Base-by-base conservation (phyloP, 1,140 invertebrate genomes). In the Rhopalosiphum padi region DNA sequence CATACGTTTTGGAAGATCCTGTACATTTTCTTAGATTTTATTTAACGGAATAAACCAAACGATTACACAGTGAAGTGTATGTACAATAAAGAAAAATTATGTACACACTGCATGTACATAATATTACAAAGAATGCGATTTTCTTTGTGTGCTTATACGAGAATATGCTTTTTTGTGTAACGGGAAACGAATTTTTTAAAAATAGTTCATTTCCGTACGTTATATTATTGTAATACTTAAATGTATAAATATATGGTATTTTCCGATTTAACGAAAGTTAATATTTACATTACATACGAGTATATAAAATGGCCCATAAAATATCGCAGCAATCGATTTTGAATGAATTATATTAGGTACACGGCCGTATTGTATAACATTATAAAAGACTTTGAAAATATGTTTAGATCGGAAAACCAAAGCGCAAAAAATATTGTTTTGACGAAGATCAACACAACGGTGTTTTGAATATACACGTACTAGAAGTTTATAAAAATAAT, bases 61-160 rank as follows among this genome's bases (percentile, higher is more conserved):
- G 60, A 77, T 18, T 23, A n/a, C 5, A n/a, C 5, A 1, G 60
- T 77, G n/a, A 77, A 77, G 60, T 77, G 11, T 6, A 77, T 77
- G 60, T 77, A 77, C 60, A n/a, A n/a, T 77, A 77, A 77, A 77
- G 15, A 68, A 77, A 77, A 77, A 77, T 77, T n/a, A 77, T 77
- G 30, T n/a, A 77, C 30, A 77, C 30, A 77, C n/a, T 9, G 60
- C 9, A 25, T 68, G 25, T 30, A 68, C 60, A 68, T 25, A 41
- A 41, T 41, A 77, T 77, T n/a, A 77, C n/a, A 30, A 9, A n/a
- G 60, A 77, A n/a, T 77, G 30, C 15, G n/a, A n/a, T 77, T 77
- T 77, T 77, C n/a, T 77, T 77, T 77, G 30, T 77, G 11, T n/a
- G 30, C 60, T 77, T 18, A 18, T 18, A n/a, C 5, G 30, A 77